Base-by-base conservation (phyloP, 2,888 invertebrate species). In the Thymelicus sylvestris region DNA sequence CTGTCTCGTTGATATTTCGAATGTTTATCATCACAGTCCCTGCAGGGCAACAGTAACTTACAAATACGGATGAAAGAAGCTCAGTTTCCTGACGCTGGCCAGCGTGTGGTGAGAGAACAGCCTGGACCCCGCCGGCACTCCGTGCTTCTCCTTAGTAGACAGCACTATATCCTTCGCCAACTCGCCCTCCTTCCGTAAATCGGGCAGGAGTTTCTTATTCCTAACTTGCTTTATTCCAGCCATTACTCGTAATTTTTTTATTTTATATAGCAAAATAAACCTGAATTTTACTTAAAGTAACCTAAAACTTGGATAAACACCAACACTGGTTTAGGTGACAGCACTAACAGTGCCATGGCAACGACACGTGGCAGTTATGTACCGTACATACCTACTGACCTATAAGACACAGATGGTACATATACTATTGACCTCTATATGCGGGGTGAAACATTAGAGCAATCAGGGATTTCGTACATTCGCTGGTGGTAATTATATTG, bases 51-150 rank as follows among this genome's bases (percentile, higher is more conserved):
- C 15, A 12, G 8, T 15, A 13, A 88, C 92, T 90, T 83, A 94
- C 93, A 81, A 83, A 66, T 87, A 86, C n/a, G 93, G 91, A 71
- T 89, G 90, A 73, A 83, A 94, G 78, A 89, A 94, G 69, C 86
- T 86, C 70, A 92, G 74, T 80, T 86, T 93, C 73, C 95, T 90
- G 67, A 95, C 91, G 79, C 95, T 95, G 72, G 94, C 95, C 74
- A 95, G 83, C 8, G 95, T 95, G 74, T 95, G 95, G 82, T 95
- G 95, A 39, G 95, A 94, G 78, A 94, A 95, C 39, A 95, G 89
- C 62, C 95, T 88, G 38, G 94, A 92, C 63, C 94, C 93, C 31
- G 91, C 78, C 3, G 91, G 81, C 50, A 83, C 88, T 38, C 86
- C 87, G 74, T 91, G 89, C 78, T 93, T 93, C 72, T 89, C 85